Conservation (phyloP, 2,888 invertebrate species). For the Blastobasis lacticolella region DNA sequence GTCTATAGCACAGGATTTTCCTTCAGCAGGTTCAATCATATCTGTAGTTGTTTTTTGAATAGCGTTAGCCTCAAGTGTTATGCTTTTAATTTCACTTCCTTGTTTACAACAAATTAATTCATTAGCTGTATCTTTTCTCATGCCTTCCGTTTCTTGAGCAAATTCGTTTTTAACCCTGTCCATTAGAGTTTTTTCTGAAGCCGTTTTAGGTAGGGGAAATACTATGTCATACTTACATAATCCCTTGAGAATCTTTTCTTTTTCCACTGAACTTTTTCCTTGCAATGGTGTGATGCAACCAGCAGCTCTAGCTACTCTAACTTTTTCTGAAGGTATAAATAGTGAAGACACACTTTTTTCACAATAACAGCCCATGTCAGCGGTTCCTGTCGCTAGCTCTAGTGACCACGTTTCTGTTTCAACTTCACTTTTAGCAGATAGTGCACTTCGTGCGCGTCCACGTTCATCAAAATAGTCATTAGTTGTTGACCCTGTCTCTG, state of each 20-base stretch:
- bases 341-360: too few relatives aligned
- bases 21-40: not conserved
- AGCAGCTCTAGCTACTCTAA: conserved; percentile 17
- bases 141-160: conserved; percentile 21
- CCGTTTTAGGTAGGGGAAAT: conserved; percentile 10
- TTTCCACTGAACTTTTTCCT: conserved; percentile 18
- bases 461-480: not conserved
- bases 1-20: not conserved
- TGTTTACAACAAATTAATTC: conserved; percentile 23
- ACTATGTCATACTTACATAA: conserved; percentile 11
- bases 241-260: conserved; percentile 13
- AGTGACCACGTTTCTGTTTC: not conserved
- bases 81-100: conserved; percentile 16
- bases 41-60: conserved; percentile 7
- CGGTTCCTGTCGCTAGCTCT: not conserved
- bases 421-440: not conserved
- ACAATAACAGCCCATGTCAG: not conserved
- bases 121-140: conserved; percentile 19
- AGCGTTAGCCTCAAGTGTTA: conserved; percentile 22
- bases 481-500: not conserved
- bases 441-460: not conserved
- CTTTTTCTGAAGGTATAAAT: conserved; percentile 7
- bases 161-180: conserved; percentile 16
- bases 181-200: conserved; percentile 24
- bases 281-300: conserved; percentile 21